Conservation (phyloP, 2,113 vertebrate species). For the Colossoma macropomum region DNA sequence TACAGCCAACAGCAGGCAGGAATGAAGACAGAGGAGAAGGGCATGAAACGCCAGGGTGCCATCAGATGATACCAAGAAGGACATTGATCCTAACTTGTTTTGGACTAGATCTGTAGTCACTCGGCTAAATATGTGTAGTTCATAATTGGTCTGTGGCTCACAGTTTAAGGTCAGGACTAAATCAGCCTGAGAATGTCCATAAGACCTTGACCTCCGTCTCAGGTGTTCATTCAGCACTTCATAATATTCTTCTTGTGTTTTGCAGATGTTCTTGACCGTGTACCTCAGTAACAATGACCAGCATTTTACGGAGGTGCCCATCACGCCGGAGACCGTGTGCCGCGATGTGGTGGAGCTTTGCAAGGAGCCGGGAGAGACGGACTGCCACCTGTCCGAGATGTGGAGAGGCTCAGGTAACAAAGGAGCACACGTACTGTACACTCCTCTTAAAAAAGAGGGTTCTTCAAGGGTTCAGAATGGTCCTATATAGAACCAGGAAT, state of each 20-base stretch:
- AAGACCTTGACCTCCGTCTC: too few relatives aligned
- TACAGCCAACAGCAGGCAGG: too few relatives aligned
- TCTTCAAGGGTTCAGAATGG: too few relatives aligned
- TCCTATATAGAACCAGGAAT: too few relatives aligned
- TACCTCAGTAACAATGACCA: slow-evolving; percentile 99
- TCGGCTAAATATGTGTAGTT: neutral
- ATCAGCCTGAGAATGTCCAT: too few relatives aligned
- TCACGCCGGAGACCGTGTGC: slow-evolving; percentile 92
- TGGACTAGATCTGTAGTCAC: neutral
- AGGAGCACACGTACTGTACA: neutral
- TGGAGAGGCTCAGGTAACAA: slow-evolving; percentile 92
- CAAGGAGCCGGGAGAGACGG: slow-evolving; percentile 90
- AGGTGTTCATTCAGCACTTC: neutral
- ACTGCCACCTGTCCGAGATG: slow-evolving; percentile 92
- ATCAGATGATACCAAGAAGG: neutral
- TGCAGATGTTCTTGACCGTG: slow-evolving; percentile 97
- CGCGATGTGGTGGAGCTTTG: slow-evolving; percentile 96
- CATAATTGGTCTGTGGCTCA: neutral
- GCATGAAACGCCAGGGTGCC: neutral
- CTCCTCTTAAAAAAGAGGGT: too few relatives aligned
- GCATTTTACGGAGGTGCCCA: slow-evolving; percentile 96
- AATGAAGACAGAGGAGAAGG: neutral
- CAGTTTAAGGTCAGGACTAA: neutral
- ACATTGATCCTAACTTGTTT: neutral
- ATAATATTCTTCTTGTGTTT: neutral